Conservation (phyloP, 2,113 vertebrate species). For the Corythaeola cristata region DNA sequence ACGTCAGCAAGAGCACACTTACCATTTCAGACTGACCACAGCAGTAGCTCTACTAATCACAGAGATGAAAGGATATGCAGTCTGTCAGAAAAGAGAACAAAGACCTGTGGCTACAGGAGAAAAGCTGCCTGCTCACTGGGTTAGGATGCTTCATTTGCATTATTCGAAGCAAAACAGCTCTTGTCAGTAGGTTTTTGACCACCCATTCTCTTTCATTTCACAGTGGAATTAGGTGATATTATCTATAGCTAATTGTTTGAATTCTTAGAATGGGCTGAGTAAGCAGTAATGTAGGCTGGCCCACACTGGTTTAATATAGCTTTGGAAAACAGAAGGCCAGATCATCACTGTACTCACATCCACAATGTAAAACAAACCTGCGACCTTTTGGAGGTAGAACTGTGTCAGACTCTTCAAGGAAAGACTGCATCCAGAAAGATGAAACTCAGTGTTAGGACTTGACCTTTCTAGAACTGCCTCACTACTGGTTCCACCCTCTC, state of each 20-base stretch:
- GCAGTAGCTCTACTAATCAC: conserved; percentile 1
- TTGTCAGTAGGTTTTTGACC: conserved; percentile 34
- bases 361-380: not conserved
- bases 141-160: conserved; percentile 34
- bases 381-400: not conserved
- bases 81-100: conserved; percentile 47
- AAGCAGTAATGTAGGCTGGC: conserved; percentile 9
- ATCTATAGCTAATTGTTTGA: conserved; percentile 5
- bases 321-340: conserved; percentile 14
- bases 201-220: conserved; percentile 33
- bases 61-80: conserved; percentile 19
- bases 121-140: not conserved
- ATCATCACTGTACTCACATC: conserved; percentile 8
- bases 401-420: not conserved
- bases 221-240: conserved; percentile 13
- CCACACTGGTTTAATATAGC: conserved; percentile 5
- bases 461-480: not conserved
- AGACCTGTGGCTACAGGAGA: conserved; percentile 1
- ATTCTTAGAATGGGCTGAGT: conserved; percentile 23
- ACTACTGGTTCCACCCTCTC: not conserved
- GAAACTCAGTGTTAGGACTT: not conserved
- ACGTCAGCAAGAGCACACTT: not conserved
- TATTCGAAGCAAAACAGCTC: conserved; percentile 12
- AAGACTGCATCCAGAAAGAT: not conserved
- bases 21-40: conserved; percentile 14